Base-by-base conservation (phyloP, 2,797 vertebrate species). In the Notolepis coatsorum region DNA sequence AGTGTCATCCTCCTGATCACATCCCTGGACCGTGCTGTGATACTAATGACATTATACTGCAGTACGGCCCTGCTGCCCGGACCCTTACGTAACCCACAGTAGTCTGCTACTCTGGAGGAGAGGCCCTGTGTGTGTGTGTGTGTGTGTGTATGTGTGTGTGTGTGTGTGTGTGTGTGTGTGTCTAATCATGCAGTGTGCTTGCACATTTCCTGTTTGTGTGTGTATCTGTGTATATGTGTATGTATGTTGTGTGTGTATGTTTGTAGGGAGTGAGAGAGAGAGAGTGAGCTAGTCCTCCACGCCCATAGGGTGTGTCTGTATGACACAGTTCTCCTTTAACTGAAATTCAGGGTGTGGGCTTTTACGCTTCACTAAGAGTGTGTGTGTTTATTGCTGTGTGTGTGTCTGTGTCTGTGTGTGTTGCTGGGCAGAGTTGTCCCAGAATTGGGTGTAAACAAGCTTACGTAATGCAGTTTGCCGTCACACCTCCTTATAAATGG, bases 381-480 rank as follows among this genome's bases (percentile, higher is more conserved):
- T 30, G n/a, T 52, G 2, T 49, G 31, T 71, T 43, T 59, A 50
- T 63, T 52, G 57, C 9, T 63, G 54, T 48, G 24, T 49, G 43
- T 67, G 31, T 56, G 52, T 57, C 37, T 60, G 45, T 42, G 38
- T 53, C 23, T n/a, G 65, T 73, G 74, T 77, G 72, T 79, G 80
- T 85, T 80, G 84, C 84, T 86, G 89, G 88, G 90, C 84, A 88
- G 86, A 85, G 88, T 81, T 77, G 62, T 88, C 73, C 74, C 56
- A 75, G 64, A 74, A 77, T 80, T 68, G 80, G 80, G 79, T 82
- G 86, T 93, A 91, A 92, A 93, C 89, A 91, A 66, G 79, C 70
- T 93, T 92, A 89, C 28, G 65, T 89, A 91, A 92, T 84, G 60
- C 61, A 48, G 60, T 52, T 65, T 77, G 65, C 73, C 17, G 68